phyloP scores from a whole-genome alignment of 2,797 vertebrate species.

The Pogonophryne albipinna region DNA sequence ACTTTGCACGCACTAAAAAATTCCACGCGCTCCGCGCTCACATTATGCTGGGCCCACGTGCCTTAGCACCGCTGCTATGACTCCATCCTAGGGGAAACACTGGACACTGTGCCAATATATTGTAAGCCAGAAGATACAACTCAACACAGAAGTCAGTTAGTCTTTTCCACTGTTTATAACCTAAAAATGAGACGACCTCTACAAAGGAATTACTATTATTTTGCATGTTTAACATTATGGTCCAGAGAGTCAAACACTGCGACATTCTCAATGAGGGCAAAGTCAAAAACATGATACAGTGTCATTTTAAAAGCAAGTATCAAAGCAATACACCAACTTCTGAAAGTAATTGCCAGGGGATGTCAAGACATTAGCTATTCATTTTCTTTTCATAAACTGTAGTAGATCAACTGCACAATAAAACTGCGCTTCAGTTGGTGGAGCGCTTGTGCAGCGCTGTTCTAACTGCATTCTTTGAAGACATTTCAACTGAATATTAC shows the following conservation, averaged over 20 bases:
- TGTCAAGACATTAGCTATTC: too few species aligned
- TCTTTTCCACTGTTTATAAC: not conserved
- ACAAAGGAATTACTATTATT: not conserved
- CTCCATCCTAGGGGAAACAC: too few species aligned
- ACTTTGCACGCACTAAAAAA: too few species aligned
- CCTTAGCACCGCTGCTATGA: too few species aligned
- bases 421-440: too few species aligned
- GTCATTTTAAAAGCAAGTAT: constrained; percentile 2
- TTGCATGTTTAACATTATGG: not conserved
- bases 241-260: not conserved
- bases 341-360: not conserved
- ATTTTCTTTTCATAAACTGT: too few species aligned
- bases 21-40: too few species aligned
- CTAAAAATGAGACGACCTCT: not conserved
- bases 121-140: not conserved
- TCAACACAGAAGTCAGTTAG: not conserved
- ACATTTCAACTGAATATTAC: too few species aligned
- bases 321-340: constrained; percentile 33
- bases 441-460: too few species aligned
- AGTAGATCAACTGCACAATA: too few species aligned
- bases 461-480: too few species aligned
- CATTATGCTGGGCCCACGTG: too few species aligned
- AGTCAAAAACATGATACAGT: not conserved
- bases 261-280: not conserved
- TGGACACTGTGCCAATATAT: not conserved